Percentiles rank a stretch among this genome's conserved stretches.
Evolutionary conservation across 1,140 invertebrate species (phyloP).

Genomic region (Ceratina australensis): DNA sequence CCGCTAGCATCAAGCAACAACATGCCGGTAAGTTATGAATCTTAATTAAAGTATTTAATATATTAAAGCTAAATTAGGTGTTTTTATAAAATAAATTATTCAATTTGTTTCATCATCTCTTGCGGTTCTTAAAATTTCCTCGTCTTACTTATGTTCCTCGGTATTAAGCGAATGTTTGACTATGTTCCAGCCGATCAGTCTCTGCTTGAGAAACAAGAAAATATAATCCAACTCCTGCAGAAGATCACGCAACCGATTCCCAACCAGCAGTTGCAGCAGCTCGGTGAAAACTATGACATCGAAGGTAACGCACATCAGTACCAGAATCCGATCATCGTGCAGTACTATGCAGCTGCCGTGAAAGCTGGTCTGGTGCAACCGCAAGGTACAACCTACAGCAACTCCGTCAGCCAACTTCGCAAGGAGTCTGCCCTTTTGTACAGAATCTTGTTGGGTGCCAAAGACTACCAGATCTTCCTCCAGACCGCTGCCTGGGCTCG

Average conservation of each 20-base stretch:
- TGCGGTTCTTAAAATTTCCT: background rate
- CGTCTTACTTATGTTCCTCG: background rate
- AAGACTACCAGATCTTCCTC: slow-evolving; percentile 74
- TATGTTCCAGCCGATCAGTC: slow-evolving; percentile 79
- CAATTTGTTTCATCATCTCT: background rate
- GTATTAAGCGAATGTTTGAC: background rate
- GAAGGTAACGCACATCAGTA: slow-evolving; percentile 65
- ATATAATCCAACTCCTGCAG: slow-evolving; percentile 83
- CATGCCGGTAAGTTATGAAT: slow-evolving; percentile 73
- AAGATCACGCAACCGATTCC: slow-evolving; percentile 78
- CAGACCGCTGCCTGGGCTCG: slow-evolving; percentile 77
- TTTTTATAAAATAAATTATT: background rate
- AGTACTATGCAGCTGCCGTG: slow-evolving; percentile 69
- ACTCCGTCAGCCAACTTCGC: slow-evolving; percentile 69
- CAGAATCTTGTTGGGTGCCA: slow-evolving; percentile 77
- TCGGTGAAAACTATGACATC: slow-evolving; percentile 72
- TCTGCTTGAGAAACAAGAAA: slow-evolving; percentile 81
- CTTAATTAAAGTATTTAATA: background rate
- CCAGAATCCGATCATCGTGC: slow-evolving; percentile 66
- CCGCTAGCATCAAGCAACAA: slow-evolving; percentile 60
- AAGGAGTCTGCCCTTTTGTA: slow-evolving; percentile 71
- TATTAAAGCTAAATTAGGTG: background rate
- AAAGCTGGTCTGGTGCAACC: slow-evolving; percentile 71
- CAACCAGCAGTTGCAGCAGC: slow-evolving; percentile 68
- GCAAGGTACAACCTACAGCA: slow-evolving; percentile 66